Percentiles rank a stretch among this genome's conserved stretches.
These are phyloP conservation scores for Hystrix brachyura DNA, from an alignment of 2,113 vertebrate genomes.

Conservation along the genomic window DNA sequence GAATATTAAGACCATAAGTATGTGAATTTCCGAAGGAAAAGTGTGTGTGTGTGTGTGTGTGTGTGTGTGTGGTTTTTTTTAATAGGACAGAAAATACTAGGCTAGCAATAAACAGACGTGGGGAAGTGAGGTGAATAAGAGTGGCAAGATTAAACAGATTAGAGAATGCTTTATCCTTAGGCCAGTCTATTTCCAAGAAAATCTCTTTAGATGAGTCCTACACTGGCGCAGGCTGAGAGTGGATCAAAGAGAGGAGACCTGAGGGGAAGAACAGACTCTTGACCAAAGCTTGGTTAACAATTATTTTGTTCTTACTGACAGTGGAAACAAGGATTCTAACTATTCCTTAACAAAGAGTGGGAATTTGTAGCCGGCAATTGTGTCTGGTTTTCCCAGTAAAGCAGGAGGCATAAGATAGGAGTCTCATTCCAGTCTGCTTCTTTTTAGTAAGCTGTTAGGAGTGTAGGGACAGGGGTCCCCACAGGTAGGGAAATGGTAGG, in stretches of 20 bases:
- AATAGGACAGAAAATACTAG: background rate
- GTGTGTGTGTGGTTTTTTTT: background rate
- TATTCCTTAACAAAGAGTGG: background rate
- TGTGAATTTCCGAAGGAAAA: background rate
- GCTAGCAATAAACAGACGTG: background rate
- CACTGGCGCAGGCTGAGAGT: accelerated
- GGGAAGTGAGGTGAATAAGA: background rate
- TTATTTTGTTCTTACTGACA: background rate
- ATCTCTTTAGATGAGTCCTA: background rate
- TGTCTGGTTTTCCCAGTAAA: background rate
- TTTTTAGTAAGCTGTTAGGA: background rate
- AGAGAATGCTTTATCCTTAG: background rate
- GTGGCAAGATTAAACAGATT: background rate
- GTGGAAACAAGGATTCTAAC: background rate
- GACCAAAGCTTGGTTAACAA: background rate
- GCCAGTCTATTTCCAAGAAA: background rate
- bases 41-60: too few relatives aligned
- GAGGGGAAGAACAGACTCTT: background rate
- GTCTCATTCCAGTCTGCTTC: background rate
- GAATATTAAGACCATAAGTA: background rate
- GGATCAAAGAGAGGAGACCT: background rate
- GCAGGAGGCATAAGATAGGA: background rate
- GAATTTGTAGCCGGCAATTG: background rate
- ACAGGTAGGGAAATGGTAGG: too few relatives aligned
- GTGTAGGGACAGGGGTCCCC: too few relatives aligned